Evolutionary conservation across 1,140 invertebrate species (phyloP).

Genomic region (Berghia stephanieae): DNA sequence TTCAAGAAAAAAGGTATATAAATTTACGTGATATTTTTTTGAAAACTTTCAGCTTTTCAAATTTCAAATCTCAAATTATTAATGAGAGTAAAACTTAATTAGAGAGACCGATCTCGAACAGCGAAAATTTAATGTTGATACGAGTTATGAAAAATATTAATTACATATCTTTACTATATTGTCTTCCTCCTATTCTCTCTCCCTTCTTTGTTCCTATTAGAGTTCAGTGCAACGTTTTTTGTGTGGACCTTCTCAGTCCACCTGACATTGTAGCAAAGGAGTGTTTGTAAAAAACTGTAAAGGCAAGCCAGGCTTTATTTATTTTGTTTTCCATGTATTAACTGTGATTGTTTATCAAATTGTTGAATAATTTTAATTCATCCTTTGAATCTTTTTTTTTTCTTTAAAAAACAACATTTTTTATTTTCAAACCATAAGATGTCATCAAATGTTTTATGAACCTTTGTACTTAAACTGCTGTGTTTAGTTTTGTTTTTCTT

Average conservation of each 20-base stretch:
- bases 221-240: background rate
- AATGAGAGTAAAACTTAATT: too few relatives aligned
- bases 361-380: background rate
- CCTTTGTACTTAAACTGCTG: too few relatives aligned
- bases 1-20: background rate
- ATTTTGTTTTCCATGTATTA: background rate
- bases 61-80: too few relatives aligned
- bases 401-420: background rate
- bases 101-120: too few relatives aligned
- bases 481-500: background rate
- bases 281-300: background rate
- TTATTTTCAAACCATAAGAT: background rate
- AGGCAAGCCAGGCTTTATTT: background rate
- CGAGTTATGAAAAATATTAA: too few relatives aligned
- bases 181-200: too few relatives aligned
- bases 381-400: background rate
- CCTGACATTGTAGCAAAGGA: too few relatives aligned
- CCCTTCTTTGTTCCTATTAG: background rate
- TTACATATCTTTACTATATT: too few relatives aligned
- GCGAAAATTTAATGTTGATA: too few relatives aligned
- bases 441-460: background rate
- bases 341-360: background rate
- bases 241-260: too few relatives aligned
- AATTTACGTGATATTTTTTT: too few relatives aligned
- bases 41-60: too few relatives aligned